A percentile compares a stretch with the other conserved stretches of the same genome.
These are phyloP conservation scores for Agrotis ipsilon DNA, from an alignment of 2,888 invertebrate species.

Conservation along the genomic window DNA sequence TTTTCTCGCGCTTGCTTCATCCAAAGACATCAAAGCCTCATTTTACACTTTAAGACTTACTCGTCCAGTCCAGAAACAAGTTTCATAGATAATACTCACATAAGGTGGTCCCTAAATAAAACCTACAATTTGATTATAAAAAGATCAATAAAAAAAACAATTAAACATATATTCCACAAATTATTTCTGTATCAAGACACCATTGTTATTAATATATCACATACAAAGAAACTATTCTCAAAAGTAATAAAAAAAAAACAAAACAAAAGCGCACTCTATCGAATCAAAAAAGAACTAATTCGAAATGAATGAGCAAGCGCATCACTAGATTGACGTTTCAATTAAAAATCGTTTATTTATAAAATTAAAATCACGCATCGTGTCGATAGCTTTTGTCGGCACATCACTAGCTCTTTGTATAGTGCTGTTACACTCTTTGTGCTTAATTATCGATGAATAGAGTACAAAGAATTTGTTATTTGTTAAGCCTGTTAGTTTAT, in stretches of 20 bases:
- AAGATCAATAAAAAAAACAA: constrained; percentile 26
- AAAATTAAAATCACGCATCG: constrained; percentile 69
- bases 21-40: not conserved
- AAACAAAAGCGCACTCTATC: constrained; percentile 27
- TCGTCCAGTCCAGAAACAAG: not conserved
- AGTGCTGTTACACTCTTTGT: constrained; percentile 78
- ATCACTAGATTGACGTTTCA: constrained; percentile 79
- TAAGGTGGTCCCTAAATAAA: constrained; percentile 8
- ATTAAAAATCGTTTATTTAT: constrained; percentile 82
- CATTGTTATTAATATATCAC: constrained; percentile 8
- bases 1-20: too few species aligned
- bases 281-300: constrained; percentile 43
- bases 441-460: constrained; percentile 74
- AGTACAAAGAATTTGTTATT: constrained; percentile 63
- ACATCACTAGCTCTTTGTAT: constrained; percentile 74
- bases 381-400: constrained; percentile 76
- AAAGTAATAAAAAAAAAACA: not conserved
- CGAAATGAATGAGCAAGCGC: constrained; percentile 61
- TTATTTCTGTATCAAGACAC: constrained; percentile 40
- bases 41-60: not conserved
- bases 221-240: constrained; percentile 12
- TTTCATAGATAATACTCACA: not conserved
- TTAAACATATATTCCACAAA: not conserved
- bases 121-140: not conserved
- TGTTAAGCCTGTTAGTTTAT: constrained; percentile 74